Base-by-base conservation (phyloP, 2,113 vertebrate species). In the Crotalus horridus region DNA sequence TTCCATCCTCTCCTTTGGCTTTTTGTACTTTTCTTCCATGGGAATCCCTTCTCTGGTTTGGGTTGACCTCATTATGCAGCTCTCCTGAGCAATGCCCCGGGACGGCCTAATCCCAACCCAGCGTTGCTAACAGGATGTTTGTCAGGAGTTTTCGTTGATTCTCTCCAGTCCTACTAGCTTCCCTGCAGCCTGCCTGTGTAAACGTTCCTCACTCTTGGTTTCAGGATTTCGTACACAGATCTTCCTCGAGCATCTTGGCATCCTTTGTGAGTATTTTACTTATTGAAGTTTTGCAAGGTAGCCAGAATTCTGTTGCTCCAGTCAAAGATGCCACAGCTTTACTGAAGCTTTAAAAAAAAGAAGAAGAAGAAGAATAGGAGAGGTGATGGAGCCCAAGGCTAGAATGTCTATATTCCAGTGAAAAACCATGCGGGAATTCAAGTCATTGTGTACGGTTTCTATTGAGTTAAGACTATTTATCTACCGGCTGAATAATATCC, bases 81-180 rank as follows among this genome's bases (percentile, higher is more conserved):
- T 95, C 96, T 91, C 87, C 74, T 97, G 96, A 97, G 97, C 98
- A 98, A 98, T 98, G 98, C 97, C 98, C 96, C 97, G 98, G 99
- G 99, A 99, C 98, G 97, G 93, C 95, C 96, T 99, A 98, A 99
- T 98, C 98, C 98, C 93, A 93, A 95, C 96, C 96, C 91, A 96
- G 97, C 98, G 96, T 96, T 96, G 86, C 96, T 98, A 98, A 98
- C 98, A 98, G 98, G 98, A 96, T 97, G 97, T 95, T 97, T 43
- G 0, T 89, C 61, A 0, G 89, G 39, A 29, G 91, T 89, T 93
- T 92, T 88, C 2, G 6, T 92, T 59, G 89, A 93, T 92, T 61
- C 94, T 96, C 93, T 96, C 94, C 0, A 1, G 92, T 91, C 93
- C 26, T n/a, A 33, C 61, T 92, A 9, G 0, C 54, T 90, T 0